phyloP scores from a whole-genome alignment of 2,888 invertebrate genomes.

The Polymixis flavicincta region DNA sequence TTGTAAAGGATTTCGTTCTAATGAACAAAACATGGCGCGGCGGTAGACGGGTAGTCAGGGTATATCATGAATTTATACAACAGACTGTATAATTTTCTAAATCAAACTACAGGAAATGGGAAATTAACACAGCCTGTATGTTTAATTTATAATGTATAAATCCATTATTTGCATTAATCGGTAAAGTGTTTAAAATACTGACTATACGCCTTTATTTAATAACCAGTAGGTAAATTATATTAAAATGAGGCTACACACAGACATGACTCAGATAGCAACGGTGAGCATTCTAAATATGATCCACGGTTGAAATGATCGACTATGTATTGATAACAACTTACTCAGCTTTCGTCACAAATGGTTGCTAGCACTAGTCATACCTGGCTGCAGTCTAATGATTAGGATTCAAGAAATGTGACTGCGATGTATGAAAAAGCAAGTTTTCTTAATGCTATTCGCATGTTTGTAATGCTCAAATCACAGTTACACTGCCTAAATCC shows the following conservation, averaged over 20 bases:
- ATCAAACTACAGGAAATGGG: not conserved
- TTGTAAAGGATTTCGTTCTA: constrained; percentile 32
- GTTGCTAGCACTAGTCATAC: not conserved
- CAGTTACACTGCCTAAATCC: constrained; percentile 35
- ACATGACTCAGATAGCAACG: constrained; percentile 15
- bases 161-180: not conserved
- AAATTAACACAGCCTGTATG: not conserved
- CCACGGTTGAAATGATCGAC: not conserved
- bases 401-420: constrained; percentile 38
- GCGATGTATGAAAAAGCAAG: constrained; percentile 7
- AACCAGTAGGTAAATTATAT: constrained; percentile 12
- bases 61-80: constrained; percentile 4
- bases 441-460: constrained; percentile 6
- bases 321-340: not conserved
- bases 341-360: not conserved
- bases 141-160: constrained; percentile 16
- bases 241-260: constrained; percentile 20
- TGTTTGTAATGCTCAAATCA: constrained; percentile 11
- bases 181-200: constrained; percentile 19
- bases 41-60: constrained; percentile 30
- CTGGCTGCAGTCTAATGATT: constrained; percentile 19
- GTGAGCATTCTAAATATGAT: not conserved
- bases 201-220: constrained; percentile 18
- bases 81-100: constrained; percentile 2
- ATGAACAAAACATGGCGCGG: constrained; percentile 40